These are phyloP conservation scores for Poecilia velifera DNA, from an alignment of 2,797 vertebrate genomes.

Conservation along the genomic window DNA sequence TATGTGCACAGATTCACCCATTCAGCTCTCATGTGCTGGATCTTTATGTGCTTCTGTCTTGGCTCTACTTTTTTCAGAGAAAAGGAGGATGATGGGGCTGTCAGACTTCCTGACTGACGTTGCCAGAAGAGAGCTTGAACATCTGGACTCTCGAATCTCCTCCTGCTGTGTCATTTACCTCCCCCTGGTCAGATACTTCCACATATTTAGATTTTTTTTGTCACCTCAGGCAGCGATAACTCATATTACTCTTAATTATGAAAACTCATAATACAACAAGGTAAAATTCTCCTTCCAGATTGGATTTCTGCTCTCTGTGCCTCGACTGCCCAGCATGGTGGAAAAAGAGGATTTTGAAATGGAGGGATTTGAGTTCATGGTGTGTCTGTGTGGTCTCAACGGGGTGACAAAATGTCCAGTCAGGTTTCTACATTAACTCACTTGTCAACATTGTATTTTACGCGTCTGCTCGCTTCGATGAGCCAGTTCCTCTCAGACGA, in stretches of 20 bases:
- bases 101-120: slow-evolving; percentile 93
- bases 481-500: slow-evolving; percentile 91
- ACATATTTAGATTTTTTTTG: not conserved
- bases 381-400: slow-evolving; percentile 45
- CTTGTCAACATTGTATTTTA: not conserved
- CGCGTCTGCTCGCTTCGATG: slow-evolving; percentile 2
- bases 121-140: slow-evolving; percentile 89
- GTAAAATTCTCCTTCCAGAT: slow-evolving; percentile 77
- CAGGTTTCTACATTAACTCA: slow-evolving; percentile 4
- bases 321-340: slow-evolving; percentile 89
- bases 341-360: slow-evolving; percentile 92
- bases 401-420: not conserved
- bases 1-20: slow-evolving; percentile 56
- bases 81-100: slow-evolving; percentile 90
- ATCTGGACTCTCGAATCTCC: slow-evolving; percentile 86
- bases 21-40: not conserved
- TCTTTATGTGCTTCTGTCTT: not conserved
- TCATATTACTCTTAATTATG: not conserved
- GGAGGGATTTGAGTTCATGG: slow-evolving; percentile 93
- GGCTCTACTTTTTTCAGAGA: slow-evolving; percentile 79
- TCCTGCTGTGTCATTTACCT: slow-evolving; percentile 95
- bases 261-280: not conserved
- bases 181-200: slow-evolving; percentile 83
- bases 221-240: too few species aligned
- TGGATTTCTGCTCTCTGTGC: slow-evolving; percentile 93